A percentile compares a stretch with the other conserved stretches of the same genome.
Evolutionary conservation across 2,888 invertebrate species (phyloP).

Genomic region (Lamellibrachia satsuma): DNA sequence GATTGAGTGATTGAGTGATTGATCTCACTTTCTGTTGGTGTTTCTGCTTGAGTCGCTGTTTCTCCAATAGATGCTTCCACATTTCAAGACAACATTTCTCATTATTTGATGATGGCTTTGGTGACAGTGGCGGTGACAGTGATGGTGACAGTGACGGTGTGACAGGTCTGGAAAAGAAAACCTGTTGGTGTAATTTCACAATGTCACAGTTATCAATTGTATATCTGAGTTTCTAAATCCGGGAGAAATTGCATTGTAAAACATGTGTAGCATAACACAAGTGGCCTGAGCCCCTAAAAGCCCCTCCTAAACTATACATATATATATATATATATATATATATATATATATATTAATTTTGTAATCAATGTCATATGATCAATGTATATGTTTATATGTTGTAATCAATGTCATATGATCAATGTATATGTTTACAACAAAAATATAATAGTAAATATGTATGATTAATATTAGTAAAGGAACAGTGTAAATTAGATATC

Average conservation of each 20-base stretch:
- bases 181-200: not conserved
- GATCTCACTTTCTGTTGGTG: not conserved
- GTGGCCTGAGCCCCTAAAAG: too few relatives aligned
- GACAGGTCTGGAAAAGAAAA: not conserved
- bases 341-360: too few relatives aligned
- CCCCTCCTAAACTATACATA: not conserved
- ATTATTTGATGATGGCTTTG: not conserved
- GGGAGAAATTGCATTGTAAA: too few relatives aligned
- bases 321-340: too few relatives aligned
- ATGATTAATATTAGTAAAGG: slow-evolving; percentile 22
- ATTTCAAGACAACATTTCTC: not conserved
- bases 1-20: not conserved
- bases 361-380: not conserved
- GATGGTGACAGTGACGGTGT: not conserved
- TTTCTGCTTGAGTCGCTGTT: not conserved
- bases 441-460: too few relatives aligned
- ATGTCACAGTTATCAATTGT: not conserved
- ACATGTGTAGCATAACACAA: too few relatives aligned
- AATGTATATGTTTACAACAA: not conserved
- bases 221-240: not conserved
- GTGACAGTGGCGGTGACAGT: not conserved
- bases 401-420: not conserved
- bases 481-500: too few relatives aligned
- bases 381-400: not conserved
- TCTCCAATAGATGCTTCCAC: not conserved